Evolutionary conservation across 2,113 vertebrate genomes (phyloP).

Genomic region (Megaleporinus macrocephalus): DNA sequence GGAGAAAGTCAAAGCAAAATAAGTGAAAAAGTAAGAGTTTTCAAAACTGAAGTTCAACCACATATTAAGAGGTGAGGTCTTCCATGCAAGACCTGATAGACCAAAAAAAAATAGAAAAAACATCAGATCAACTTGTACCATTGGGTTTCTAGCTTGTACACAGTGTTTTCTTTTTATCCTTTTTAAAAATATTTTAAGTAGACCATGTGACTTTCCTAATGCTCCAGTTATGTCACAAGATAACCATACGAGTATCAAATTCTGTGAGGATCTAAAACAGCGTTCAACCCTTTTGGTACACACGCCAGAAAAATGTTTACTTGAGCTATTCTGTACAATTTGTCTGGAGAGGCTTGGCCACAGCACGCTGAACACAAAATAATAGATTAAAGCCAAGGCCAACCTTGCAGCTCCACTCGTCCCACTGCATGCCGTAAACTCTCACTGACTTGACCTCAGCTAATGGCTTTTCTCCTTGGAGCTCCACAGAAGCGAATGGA

Average conservation of each 20-base stretch:
- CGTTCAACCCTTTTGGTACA: not conserved
- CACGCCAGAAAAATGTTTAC: conserved; percentile 30
- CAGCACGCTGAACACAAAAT: conserved; percentile 32
- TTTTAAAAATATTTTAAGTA: not conserved
- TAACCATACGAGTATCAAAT: not conserved
- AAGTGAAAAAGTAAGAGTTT: too few species aligned
- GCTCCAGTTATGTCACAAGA: not conserved
- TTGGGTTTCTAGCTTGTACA: too few species aligned
- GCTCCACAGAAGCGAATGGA: conserved; percentile 29
- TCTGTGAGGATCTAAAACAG: not conserved
- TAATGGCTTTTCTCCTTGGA: conserved; percentile 35
- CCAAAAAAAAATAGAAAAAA: too few species aligned
- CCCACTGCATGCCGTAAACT: conserved; percentile 10
- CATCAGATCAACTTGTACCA: too few species aligned
- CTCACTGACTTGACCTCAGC: conserved; percentile 22
- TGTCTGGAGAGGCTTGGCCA: conserved; percentile 33
- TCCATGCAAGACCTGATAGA: too few species aligned
- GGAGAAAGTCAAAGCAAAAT: too few species aligned
- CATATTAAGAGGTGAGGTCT: too few species aligned
- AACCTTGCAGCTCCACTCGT: conserved; percentile 12
- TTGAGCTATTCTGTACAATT: conserved; percentile 6
- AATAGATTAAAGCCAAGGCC: conserved; percentile 39
- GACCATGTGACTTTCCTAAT: not conserved
- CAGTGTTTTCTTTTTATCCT: not conserved
- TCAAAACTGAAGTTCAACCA: too few species aligned